Conservation (phyloP, 2,888 invertebrate genomes). For the Mamestra brassicae region DNA sequence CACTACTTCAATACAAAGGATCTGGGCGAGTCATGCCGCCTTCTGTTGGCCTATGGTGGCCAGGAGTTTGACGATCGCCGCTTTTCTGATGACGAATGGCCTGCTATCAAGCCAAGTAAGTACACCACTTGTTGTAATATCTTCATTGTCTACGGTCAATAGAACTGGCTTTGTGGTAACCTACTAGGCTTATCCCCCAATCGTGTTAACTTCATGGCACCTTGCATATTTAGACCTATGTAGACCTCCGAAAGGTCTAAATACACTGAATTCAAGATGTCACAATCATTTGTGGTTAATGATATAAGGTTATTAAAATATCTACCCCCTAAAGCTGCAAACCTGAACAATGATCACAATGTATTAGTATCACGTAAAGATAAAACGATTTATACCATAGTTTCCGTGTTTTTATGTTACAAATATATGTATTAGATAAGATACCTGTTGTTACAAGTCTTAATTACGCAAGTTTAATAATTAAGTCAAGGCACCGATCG, state of each 20-base stretch:
- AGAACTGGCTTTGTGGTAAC: background rate
- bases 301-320: no score
- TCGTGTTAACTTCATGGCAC: background rate
- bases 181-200: background rate
- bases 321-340: background rate
- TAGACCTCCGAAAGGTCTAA: background rate
- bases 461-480: background rate
- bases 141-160: background rate
- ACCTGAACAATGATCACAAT: background rate
- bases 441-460: background rate
- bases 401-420: background rate
- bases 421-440: background rate
- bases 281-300: no score
- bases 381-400: background rate
- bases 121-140: background rate
- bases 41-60: slow-evolving; percentile 91
- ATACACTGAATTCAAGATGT: background rate
- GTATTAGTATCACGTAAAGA: background rate
- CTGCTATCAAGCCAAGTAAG: slow-evolving; percentile 72
- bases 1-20: slow-evolving; percentile 92
- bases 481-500: background rate
- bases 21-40: slow-evolving; percentile 91
- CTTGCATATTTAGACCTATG: background rate
- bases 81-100: slow-evolving; percentile 87
- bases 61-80: slow-evolving; percentile 92